Evolutionary conservation across 2,113 vertebrate species (phyloP), one percentile per base, ranked within the genome.

Genomic region (Charina bottae): DNA sequence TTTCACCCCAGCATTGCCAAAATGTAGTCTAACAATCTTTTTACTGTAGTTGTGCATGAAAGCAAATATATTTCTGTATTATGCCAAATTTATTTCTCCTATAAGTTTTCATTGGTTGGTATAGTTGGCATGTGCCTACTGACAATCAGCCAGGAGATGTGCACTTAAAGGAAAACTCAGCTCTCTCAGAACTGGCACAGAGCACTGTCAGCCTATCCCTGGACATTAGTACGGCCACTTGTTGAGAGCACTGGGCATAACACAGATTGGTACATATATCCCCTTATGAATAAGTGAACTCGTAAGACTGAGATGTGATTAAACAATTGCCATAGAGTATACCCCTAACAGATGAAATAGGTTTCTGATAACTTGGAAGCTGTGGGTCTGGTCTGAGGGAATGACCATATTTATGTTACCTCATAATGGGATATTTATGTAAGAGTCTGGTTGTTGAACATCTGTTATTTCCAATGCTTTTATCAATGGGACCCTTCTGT

Each of bases 41-140:
- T 97, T 94, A 97, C 96, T 97, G 96, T 97, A 98, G 94, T 95
- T 88, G 89, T 96, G 95, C 94, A 96, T 90, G 78, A 97, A 97
- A 97, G 95, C 95, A 96, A 97, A 97, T 94, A 59, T 92, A 97
- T 96, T 95, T 97, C 96, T 97, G 97, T 97, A 97, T 96, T 97
- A 96, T 96, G 96, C 97, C 96, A 97, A 97, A 97, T 98, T 98
- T 98, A 97, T 98, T 97, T 97, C 97, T 96, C 96, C 97, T 97
- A 97, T 97, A 98, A 97, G 97, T 97, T 98, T 97, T 98, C 97
- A 96, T 97, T 98, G 97, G 97, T 97, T 93, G 94, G 94, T 92
- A 90, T 93, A 95, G 95, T 62, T 98, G 97, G 98, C 97, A 96
- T 93, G 93, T 93, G 93, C 95, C 93, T 96, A 88, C 96, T 97